A percentile compares a stretch with the other conserved stretches of the same genome.
Conservation (phyloP, 2,113 vertebrate genomes). For the Microtus ochrogaster region DNA sequence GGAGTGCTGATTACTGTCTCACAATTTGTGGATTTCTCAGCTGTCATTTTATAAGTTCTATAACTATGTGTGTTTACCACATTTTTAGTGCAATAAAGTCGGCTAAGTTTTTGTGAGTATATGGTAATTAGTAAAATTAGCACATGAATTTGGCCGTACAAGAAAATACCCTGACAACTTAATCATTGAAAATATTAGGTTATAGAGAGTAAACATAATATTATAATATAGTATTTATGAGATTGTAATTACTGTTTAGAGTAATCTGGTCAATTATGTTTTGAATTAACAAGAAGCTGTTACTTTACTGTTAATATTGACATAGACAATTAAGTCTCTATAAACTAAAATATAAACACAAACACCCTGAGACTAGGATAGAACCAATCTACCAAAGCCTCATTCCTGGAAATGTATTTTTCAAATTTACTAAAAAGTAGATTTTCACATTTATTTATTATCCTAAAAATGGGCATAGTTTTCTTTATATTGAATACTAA, state of each 20-base stretch:
- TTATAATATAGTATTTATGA: background rate
- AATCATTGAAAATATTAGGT: background rate
- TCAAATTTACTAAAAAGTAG: background rate
- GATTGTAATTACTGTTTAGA: background rate
- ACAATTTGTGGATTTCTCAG: background rate
- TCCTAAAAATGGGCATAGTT: background rate
- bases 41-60: background rate
- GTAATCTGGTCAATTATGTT: background rate
- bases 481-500: background rate
- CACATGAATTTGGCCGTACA: background rate
- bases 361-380: background rate
- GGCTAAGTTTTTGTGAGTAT: background rate
- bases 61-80: background rate
- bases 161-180: background rate
- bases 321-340: background rate
- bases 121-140: background rate
- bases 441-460: background rate
- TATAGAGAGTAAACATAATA: background rate
- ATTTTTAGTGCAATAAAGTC: background rate
- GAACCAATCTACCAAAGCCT: background rate
- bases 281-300: background rate
- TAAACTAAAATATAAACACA: background rate
- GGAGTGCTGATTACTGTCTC: background rate
- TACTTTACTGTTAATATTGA: background rate
- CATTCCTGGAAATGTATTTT: background rate